Conservation (phyloP, 2,113 vertebrate species). For the Rissa tridactyla region DNA sequence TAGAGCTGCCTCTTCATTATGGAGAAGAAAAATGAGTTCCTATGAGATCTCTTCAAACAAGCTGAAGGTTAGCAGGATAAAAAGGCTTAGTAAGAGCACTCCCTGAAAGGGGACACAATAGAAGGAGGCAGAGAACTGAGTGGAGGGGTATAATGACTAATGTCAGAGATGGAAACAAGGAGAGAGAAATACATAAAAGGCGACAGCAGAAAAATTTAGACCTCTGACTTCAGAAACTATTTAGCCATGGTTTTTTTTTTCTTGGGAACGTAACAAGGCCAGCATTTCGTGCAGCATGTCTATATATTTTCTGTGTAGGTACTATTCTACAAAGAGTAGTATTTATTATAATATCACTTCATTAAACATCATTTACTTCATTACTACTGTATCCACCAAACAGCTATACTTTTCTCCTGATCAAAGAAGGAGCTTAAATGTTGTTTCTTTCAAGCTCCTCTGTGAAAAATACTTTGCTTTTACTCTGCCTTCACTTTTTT, state of each 20-base stretch:
- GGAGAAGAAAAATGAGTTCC: not conserved
- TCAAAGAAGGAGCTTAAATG: not conserved
- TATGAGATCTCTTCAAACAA: not conserved
- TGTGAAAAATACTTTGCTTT: not conserved
- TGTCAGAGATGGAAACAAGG: not conserved
- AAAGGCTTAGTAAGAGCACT: not conserved
- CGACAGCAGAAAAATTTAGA: not conserved
- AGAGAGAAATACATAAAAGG: not conserved
- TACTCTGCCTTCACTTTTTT: not conserved
- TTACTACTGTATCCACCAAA: not conserved
- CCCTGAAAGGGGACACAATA: not conserved
- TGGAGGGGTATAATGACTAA: not conserved
- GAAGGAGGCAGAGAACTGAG: not conserved
- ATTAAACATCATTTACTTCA: not conserved
- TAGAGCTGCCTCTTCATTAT: not conserved
- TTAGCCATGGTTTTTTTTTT: not conserved
- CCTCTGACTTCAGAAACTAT: not conserved
- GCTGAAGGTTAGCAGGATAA: not conserved
- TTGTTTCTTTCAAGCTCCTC: not conserved
- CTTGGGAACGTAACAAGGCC: not conserved
- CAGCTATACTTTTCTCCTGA: not conserved
- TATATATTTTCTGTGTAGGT: not conserved
- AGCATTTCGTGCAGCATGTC: not conserved
- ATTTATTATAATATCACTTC: constrained; percentile 16
- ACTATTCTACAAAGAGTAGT: not conserved